phyloP scores from a whole-genome alignment of 2,888 invertebrate genomes.

The Camponotus fellah region DNA sequence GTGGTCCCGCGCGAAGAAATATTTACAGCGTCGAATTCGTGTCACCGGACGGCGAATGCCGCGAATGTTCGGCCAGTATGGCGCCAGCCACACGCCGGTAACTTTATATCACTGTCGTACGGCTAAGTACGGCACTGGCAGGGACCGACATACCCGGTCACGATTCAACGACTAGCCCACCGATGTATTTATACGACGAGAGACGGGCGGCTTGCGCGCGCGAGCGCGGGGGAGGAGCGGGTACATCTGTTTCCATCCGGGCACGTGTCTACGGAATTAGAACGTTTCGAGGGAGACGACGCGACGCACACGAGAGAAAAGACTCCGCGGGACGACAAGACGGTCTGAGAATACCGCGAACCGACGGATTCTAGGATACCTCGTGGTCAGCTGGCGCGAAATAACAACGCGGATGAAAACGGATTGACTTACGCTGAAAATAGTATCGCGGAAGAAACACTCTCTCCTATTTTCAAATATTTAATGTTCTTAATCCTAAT shows the following conservation, averaged over 20 bases:
- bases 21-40: slow-evolving; percentile 11
- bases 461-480: not conserved
- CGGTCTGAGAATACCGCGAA: slow-evolving; percentile 49
- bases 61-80: slow-evolving; percentile 76
- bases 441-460: not conserved
- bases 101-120: slow-evolving; percentile 76
- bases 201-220: slow-evolving; percentile 29
- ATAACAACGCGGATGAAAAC: slow-evolving; percentile 26
- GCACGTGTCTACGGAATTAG: slow-evolving; percentile 82
- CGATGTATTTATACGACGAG: slow-evolving; percentile 80
- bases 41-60: slow-evolving; percentile 64
- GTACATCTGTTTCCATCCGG: slow-evolving; percentile 82
- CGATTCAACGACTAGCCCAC: slow-evolving; percentile 73
- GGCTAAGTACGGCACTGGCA: slow-evolving; percentile 60
- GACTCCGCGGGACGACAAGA: slow-evolving; percentile 47
- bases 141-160: slow-evolving; percentile 66
- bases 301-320: slow-evolving; percentile 39
- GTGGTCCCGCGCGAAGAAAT: slow-evolving; percentile 30
- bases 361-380: slow-evolving; percentile 41
- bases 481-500: not conserved
- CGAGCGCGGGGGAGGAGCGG: slow-evolving; percentile 56
- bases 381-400: slow-evolving; percentile 47
- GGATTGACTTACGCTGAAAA: not conserved
- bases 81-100: slow-evolving; percentile 78
- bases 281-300: slow-evolving; percentile 75